Evolutionary conservation across 2,113 vertebrate genomes (phyloP), one percentile per base, ranked within the genome.

Genomic region (Corythornis cristatus): DNA sequence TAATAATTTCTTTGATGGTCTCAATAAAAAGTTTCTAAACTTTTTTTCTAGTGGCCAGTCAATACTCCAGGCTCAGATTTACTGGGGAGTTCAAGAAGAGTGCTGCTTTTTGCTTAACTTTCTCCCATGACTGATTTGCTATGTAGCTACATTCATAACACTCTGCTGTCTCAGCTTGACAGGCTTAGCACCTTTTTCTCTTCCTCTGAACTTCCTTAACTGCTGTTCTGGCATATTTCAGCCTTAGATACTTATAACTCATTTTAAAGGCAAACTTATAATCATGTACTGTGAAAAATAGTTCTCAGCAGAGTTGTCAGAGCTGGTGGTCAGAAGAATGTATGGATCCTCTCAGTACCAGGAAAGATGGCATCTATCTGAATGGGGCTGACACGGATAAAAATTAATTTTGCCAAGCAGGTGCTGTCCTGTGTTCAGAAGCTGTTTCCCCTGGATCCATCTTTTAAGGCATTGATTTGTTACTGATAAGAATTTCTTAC

Each of bases 221-320:
- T 92, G 67, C 85, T 21, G 1, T 60, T 83, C 85, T 83, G 51
- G 83, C 56, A 21, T 76, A 92, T 95, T 95, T 92, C 86, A 85
- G 71, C 73, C 74, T 89, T 89, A 88, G 56, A 91, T 86, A 95
- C 78, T 90, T 93, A 58, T 83, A 93, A 93, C 28, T 95, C 91
- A 70, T 86, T 88, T 92, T 94, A 93, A 95, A 85, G 58, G 66
- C 90, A 83, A 90, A 86, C 75, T 93, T 93, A 64, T 21, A 80
- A 74, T 86, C 76, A 79, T 77, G 9, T 83, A 51, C 74, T 90
- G 67, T 68, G 45, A 58, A 90, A 77, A 86, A 31, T 28, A 61
- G 79, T 79, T 82, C 71, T 86, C 75, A 93, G 81, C 88, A 93
- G 48, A 87, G 35, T 50, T 92, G 66, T 90, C 50, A 66, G 83